These are phyloP conservation scores for Oreotragus oreotragus DNA, from an alignment of 2,113 vertebrate species.

Conservation along the genomic window DNA sequence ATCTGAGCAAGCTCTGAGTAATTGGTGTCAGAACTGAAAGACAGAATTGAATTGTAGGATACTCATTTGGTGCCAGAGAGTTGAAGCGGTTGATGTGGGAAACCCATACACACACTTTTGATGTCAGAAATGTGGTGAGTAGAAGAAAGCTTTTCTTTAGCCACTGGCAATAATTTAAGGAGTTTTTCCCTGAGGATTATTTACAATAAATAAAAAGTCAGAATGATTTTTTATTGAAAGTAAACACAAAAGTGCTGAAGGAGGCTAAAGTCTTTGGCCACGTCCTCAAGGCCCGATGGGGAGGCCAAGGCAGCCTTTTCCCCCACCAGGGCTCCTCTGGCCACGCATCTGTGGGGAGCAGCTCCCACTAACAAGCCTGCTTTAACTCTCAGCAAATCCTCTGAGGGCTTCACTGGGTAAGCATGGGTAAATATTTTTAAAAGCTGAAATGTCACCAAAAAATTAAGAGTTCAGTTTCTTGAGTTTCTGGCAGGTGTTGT, in stretches of 20 bases:
- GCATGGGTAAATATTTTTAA: neutral
- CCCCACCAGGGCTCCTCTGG: fast-evolving
- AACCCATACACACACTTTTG: neutral
- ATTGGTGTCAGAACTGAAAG: neutral
- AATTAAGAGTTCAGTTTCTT: neutral
- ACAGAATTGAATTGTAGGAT: neutral
- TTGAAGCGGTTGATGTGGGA: neutral
- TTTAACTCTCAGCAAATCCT: neutral
- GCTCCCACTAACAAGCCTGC: neutral
- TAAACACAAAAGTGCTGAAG: neutral
- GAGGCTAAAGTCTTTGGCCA: neutral
- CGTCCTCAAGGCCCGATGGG: neutral
- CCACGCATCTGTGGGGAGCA: fast-evolving
- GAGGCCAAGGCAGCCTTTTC: neutral
- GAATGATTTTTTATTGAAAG: neutral
- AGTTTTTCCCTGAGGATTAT: neutral
- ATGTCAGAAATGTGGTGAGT: neutral
- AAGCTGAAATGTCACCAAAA: neutral
- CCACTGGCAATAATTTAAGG: neutral
- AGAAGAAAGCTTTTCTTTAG: neutral
- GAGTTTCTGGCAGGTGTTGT: neutral
- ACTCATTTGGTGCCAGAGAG: neutral
- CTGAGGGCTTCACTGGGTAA: neutral
- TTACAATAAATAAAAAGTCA: neutral
- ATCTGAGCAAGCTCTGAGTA: neutral